Evolutionary conservation across 1,140 invertebrate genomes (phyloP).

Genomic region (Metopolophium dirhodum): DNA sequence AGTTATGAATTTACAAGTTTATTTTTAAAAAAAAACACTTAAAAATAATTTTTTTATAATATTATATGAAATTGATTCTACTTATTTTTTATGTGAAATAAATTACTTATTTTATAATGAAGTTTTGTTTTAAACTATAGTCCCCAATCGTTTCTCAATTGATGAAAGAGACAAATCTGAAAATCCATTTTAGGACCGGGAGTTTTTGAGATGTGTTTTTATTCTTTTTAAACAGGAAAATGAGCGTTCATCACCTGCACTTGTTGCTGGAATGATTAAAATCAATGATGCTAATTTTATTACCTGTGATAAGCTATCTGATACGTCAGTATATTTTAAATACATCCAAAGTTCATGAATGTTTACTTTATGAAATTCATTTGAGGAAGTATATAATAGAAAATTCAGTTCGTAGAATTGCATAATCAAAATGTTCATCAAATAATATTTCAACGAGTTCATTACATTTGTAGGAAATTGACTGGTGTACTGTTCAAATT

Average conservation of each 20-base stretch:
- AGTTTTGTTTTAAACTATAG: no score
- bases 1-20: no score
- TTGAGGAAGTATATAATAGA: not conserved
- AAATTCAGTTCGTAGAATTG: not conserved
- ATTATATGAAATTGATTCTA: no score
- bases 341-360: not conserved
- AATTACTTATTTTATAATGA: no score
- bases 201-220: not conserved
- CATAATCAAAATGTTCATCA: constrained; percentile 30
- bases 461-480: not conserved
- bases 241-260: not conserved
- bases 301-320: not conserved
- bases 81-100: no score
- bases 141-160: no score
- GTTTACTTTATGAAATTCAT: no score
- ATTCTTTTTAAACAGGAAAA: not conserved
- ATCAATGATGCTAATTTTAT: not conserved
- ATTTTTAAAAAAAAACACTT: no score
- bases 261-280: no score
- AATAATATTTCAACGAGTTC: not conserved
- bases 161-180: no score
- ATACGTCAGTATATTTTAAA: not conserved
- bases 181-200: not conserved
- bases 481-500: not conserved
- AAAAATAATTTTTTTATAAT: no score